Evolutionary conservation across 2,888 invertebrate genomes (phyloP), one percentile per base, ranked within the genome.

Genomic region (Scaptomyza caliginosa): DNA sequence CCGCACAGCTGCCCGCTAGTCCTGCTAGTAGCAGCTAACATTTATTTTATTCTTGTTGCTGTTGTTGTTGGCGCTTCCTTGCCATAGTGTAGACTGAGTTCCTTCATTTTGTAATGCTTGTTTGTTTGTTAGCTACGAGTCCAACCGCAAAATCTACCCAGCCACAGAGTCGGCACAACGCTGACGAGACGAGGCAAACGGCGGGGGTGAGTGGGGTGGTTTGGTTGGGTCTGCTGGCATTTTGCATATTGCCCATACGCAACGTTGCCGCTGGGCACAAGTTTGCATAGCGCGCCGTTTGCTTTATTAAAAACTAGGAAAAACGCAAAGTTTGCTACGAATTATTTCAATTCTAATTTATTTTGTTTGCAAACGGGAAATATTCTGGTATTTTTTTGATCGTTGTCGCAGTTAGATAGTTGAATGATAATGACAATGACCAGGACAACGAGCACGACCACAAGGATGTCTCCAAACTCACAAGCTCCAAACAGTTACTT

Each of bases 311-410:
- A 83, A 83, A 83, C 75, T 83, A 77, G 70, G 62, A 64, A 83
- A 75, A 85, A 71, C 59, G 67, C 63, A 79, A 78, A 76, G 65
- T 83, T 81, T 74, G 38, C 70, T 46, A 68, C 71, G 78, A 83
- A 83, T 86, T 86, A 86, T 83, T 83, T 86, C 85, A 83, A 86
- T 83, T 83, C 83, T 83, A 83, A 86, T 86, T 84, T 86, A 83
- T 86, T 86, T 86, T 75, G 82, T 86, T 80, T 75, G 77, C 67
- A 65, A 80, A 84, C 71, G 71, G 69, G 64, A 75, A 76, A 76
- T 74, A 69, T 69, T 77, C 67, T 77, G 74, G 77, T 69, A 72
- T 82, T 78, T 74, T 34, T 78, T 69, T 80, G 83, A 83, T 86
- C 85, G 86, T 86, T 81, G 86, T 81, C 83, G 77, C 86, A 79